A percentile compares a stretch with the other conserved stretches of the same genome.
Evolutionary conservation across 2,797 vertebrate genomes (phyloP).

Genomic region (Emydoidea blandingii): DNA sequence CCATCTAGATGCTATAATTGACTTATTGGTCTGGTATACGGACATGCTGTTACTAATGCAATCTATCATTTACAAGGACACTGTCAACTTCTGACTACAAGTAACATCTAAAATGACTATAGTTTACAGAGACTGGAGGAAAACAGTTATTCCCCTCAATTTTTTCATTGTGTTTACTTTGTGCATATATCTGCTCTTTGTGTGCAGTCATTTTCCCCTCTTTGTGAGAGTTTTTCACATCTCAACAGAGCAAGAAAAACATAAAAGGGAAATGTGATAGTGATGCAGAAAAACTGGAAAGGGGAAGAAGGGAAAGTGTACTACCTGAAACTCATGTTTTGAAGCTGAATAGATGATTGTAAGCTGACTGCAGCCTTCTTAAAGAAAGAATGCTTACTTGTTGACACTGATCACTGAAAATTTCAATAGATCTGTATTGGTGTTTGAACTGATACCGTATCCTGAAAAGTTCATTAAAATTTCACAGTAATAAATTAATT

Average conservation of each 20-base stretch:
- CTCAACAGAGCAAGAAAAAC: background rate
- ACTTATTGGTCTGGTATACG: background rate
- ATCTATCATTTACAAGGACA: background rate
- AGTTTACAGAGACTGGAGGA: background rate
- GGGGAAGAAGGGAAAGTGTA: background rate
- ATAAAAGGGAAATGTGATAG: background rate
- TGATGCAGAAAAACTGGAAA: background rate
- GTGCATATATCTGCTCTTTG: background rate
- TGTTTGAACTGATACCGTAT: background rate
- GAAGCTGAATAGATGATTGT: background rate
- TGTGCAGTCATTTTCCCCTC: background rate
- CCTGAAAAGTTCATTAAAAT: background rate
- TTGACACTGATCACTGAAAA: background rate
- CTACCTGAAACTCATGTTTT: background rate
- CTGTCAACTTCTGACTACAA: background rate
- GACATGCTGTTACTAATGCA: background rate
- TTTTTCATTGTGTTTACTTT: accelerated
- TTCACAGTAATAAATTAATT: background rate
- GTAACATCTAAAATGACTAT: background rate
- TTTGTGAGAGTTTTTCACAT: background rate
- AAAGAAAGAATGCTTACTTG: background rate
- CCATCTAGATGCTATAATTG: background rate
- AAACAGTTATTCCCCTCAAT: background rate
- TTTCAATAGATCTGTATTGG: background rate
- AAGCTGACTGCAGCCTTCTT: background rate